A percentile compares a stretch with the other conserved stretches of the same genome.
These are phyloP conservation scores for Aphelinus atriplicis DNA, from an alignment of 1,140 invertebrate genomes.

Conservation along the genomic window DNA sequence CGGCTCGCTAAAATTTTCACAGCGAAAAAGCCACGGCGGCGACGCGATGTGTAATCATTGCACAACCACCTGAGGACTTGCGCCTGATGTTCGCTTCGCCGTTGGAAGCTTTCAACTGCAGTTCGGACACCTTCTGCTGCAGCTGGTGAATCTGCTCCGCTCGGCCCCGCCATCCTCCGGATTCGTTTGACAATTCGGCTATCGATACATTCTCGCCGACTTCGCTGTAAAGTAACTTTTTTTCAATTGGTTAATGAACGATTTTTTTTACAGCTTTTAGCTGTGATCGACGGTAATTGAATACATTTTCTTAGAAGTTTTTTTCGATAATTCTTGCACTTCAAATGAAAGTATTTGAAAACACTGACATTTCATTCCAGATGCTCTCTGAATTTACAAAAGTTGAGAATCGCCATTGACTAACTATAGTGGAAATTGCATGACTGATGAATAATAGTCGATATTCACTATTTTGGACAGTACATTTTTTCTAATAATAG, in stretches of 20 bases:
- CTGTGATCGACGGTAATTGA: neutral
- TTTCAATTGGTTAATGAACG: constrained; percentile 25
- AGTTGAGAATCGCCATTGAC: too few relatives aligned
- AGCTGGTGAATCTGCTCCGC: constrained; percentile 76
- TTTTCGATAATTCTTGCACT: neutral
- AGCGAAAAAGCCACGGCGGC: neutral
- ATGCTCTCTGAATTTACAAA: too few relatives aligned
- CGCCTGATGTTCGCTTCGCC: constrained; percentile 33
- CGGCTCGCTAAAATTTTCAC: constrained; percentile 8
- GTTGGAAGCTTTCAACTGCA: constrained; percentile 69
- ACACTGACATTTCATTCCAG: too few relatives aligned
- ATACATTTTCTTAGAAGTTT: neutral
- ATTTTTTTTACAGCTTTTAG: neutral
- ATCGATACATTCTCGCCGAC: constrained; percentile 70
- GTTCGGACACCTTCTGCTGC: constrained; percentile 72
- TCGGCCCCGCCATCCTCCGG: constrained; percentile 74
- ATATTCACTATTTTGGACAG: too few relatives aligned
- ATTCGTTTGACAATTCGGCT: constrained; percentile 61
- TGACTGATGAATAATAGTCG: too few relatives aligned
- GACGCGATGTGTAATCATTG: too few relatives aligned
- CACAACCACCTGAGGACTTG: constrained; percentile 6
- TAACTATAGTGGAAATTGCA: too few relatives aligned
- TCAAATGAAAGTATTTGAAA: neutral
- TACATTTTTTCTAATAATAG: too few relatives aligned
- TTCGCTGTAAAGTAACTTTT: constrained; percentile 59